A percentile compares a stretch with the other conserved stretches of the same genome.
phyloP scores from a whole-genome alignment of 2,888 invertebrate species.

The Thymelicus sylvestris region DNA sequence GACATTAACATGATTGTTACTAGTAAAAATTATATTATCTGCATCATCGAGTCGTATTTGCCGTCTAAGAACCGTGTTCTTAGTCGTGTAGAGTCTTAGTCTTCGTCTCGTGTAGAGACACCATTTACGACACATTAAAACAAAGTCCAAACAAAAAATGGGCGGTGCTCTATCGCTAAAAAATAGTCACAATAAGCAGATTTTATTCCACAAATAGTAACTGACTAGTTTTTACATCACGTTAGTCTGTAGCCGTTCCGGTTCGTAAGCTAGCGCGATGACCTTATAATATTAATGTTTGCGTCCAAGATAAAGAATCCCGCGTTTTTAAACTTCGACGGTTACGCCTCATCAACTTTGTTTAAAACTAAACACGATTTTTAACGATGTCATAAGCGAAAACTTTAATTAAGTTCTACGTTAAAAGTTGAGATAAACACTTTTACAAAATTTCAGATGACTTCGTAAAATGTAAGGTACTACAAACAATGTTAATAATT shows the following conservation, averaged over 20 bases:
- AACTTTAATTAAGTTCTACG: too few species aligned
- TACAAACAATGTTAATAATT: conserved; percentile 14
- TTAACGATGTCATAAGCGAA: too few species aligned
- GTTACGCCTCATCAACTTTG: too few species aligned
- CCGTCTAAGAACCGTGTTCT: not conserved
- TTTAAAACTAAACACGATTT: too few species aligned
- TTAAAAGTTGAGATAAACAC: too few species aligned
- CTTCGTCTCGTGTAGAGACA: too few species aligned
- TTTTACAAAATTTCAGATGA: not conserved
- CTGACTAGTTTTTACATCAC: conserved; percentile 72
- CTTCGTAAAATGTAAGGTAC: not conserved
- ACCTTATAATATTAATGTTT: conserved; percentile 75
- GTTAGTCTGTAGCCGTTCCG: conserved; percentile 78
- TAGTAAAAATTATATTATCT: not conserved
- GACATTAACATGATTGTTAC: conserved; percentile 12
- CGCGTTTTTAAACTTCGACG: conserved; percentile 48
- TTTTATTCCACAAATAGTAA: conserved; percentile 62
- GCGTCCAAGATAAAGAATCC: conserved; percentile 50
- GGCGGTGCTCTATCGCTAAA: conserved; percentile 30
- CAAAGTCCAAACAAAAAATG: conserved; percentile 23
- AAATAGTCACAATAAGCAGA: conserved; percentile 44
- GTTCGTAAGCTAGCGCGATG: conserved; percentile 81
- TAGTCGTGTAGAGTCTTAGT: too few species aligned
- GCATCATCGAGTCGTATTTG: conserved; percentile 3
- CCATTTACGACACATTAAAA: conserved; percentile 12